Conservation (phyloP, 2,113 vertebrate genomes). For the Podarcis cretensis region DNA sequence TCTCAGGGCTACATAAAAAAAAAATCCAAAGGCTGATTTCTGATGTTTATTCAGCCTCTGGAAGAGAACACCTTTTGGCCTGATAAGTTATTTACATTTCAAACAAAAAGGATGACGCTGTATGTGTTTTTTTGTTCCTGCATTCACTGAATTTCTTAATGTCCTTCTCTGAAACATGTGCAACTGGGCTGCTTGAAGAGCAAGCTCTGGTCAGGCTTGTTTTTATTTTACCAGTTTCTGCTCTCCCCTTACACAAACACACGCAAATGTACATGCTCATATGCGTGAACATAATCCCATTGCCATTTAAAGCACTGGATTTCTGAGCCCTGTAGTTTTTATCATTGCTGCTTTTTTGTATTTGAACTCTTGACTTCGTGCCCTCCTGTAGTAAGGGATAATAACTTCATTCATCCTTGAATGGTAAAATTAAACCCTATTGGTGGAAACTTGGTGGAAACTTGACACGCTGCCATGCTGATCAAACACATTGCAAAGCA, state of each 20-base stretch:
- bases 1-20: neutral
- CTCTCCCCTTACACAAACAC: neutral
- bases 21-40: neutral
- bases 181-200: neutral
- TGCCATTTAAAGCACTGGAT: neutral
- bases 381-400: neutral
- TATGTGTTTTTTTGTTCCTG: neutral
- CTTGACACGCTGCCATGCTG: neutral
- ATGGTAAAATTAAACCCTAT: neutral
- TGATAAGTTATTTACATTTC: neutral
- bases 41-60: constrained; percentile 1
- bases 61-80: constrained; percentile 20
- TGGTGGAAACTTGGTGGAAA: constrained; percentile 6
- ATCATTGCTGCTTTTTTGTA: neutral
- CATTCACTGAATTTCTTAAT: neutral
- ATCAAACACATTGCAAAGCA: constrained; percentile 1
- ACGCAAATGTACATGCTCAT: neutral
- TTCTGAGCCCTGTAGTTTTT: neutral
- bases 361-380: neutral
- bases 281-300: neutral
- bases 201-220: neutral
- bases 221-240: neutral
- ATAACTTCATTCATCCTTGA: neutral
- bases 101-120: neutral
- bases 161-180: neutral